A percentile compares a stretch with the other conserved stretches of the same genome.
These are phyloP conservation scores for Ernsta delagoae DNA, from an alignment of 2,888 invertebrate genomes.

Conservation along the genomic window DNA sequence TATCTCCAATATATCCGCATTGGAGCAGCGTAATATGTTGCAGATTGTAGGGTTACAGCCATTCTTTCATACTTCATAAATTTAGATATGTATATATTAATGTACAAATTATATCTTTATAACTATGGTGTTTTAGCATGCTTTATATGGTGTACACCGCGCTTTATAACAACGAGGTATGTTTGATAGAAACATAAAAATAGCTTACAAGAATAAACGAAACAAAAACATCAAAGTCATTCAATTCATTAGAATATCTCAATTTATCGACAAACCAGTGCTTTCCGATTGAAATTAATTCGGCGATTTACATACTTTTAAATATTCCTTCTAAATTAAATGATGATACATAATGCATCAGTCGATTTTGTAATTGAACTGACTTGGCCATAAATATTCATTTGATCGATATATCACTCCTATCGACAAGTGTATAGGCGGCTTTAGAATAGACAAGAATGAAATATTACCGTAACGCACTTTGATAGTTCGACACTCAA, in stretches of 20 bases:
- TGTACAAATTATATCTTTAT: too few relatives aligned
- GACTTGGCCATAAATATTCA: conserved; percentile 15
- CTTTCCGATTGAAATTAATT: neutral
- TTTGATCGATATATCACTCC: conserved; percentile 18
- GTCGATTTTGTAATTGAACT: conserved; percentile 13
- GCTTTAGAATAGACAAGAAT: conserved; percentile 1
- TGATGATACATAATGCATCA: conserved; percentile 15
- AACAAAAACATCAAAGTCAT: neutral
- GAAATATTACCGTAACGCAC: conserved; percentile 4
- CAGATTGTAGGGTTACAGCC: too few relatives aligned
- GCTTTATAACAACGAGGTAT: neutral
- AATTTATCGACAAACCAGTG: conserved; percentile 3
- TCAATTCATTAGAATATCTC: neutral
- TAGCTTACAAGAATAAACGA: neutral
- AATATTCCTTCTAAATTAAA: conserved; percentile 15
- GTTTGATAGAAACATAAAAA: neutral
- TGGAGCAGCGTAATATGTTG: too few relatives aligned
- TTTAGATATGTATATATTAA: too few relatives aligned
- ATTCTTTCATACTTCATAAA: too few relatives aligned
- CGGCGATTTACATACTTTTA: conserved; percentile 3
- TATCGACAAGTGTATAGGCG: conserved; percentile 11
- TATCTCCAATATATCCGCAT: too few relatives aligned
- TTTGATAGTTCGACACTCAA: neutral
- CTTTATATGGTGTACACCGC: too few relatives aligned
- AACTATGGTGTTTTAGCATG: too few relatives aligned